Evolutionary conservation across 2,888 invertebrate species (phyloP).

Genomic region (Amphipoea oculea): DNA sequence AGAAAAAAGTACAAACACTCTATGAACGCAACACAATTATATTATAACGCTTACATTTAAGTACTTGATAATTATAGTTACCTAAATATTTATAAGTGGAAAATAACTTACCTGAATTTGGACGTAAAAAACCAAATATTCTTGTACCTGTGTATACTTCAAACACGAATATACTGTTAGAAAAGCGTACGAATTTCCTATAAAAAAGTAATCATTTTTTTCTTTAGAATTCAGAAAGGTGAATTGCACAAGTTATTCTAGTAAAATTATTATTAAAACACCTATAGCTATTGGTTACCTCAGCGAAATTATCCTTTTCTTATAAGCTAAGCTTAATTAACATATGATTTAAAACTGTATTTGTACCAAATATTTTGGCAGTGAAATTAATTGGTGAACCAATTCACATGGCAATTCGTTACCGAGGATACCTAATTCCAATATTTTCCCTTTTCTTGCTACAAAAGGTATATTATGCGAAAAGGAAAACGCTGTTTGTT

Average conservation of each 20-base stretch:
- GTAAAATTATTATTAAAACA: background rate
- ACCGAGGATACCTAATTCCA: background rate
- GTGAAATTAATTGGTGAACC: constrained; percentile 11
- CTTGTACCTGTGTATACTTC: no score
- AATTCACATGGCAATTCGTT: background rate
- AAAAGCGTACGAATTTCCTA: no score
- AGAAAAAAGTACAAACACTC: background rate
- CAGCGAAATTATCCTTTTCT: background rate
- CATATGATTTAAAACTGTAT: constrained; percentile 13
- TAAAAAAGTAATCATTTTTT: no score
- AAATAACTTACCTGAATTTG: background rate
- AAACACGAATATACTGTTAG: background rate
- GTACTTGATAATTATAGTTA: background rate
- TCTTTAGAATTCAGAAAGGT: background rate
- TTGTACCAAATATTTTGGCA: constrained; percentile 15
- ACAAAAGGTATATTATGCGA: background rate
- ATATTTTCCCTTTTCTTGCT: background rate
- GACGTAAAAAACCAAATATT: background rate
- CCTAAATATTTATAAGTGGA: background rate
- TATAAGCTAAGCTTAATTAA: background rate
- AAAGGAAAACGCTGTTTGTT: background rate
- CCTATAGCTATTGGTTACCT: background rate
- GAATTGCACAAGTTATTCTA: no score
- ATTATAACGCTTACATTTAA: background rate
- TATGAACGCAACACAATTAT: background rate